Percentiles rank a stretch among this genome's conserved stretches.
These are phyloP conservation scores for Plectrocnemia conspersa DNA, from an alignment of 1,140 invertebrate species.

Conservation along the genomic window DNA sequence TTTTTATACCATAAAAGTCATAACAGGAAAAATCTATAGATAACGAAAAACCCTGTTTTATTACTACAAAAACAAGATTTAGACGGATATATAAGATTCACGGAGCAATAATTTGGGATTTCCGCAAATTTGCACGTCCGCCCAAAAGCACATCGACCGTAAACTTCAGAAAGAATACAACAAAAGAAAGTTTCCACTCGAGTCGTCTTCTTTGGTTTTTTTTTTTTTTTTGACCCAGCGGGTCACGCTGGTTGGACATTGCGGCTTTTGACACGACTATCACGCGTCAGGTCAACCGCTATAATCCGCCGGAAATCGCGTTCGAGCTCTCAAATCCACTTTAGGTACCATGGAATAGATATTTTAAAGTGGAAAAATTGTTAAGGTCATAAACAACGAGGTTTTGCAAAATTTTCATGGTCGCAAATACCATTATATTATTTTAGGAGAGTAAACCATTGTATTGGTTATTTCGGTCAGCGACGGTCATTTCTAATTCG, in stretches of 20 bases:
- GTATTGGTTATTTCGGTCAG: no score
- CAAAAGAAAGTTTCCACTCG: conserved; percentile 3
- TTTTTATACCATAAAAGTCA: no score
- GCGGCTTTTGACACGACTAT: neutral
- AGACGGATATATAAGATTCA: neutral
- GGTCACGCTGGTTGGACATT: neutral
- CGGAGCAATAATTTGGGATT: neutral
- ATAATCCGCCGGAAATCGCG: neutral
- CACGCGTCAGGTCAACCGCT: no score
- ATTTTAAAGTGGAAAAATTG: neutral
- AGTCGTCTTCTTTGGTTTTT: neutral
- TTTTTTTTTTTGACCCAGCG: neutral
- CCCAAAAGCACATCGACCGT: neutral
- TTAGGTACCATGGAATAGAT: neutral
- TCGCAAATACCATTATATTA: neutral
- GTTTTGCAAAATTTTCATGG: neutral
- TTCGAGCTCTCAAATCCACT: neutral
- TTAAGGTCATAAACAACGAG: neutral
- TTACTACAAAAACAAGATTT: no score
- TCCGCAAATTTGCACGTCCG: neutral
- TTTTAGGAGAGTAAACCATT: neutral
- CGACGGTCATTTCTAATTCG: no score
- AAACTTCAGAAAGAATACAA: neutral
- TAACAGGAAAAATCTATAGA: no score
- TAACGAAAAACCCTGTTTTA: no score